These are phyloP conservation scores for Brenthis daphne DNA, from an alignment of 2,888 invertebrate genomes.

Conservation along the genomic window DNA sequence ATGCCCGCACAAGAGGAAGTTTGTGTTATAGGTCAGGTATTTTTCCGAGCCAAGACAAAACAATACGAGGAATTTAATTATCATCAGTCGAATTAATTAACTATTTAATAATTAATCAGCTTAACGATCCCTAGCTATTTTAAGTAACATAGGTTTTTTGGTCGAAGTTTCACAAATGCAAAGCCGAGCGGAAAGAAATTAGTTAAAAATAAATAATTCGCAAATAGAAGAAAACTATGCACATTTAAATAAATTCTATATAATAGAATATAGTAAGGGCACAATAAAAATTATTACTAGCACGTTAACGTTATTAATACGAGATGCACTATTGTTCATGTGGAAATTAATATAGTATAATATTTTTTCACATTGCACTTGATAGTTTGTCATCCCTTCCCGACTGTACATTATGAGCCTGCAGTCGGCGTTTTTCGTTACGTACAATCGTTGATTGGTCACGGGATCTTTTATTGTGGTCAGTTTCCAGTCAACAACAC, in stretches of 20 bases:
- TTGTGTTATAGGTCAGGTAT: too few relatives aligned
- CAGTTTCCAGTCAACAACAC: slow-evolving; percentile 62
- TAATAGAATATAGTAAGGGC: slow-evolving; percentile 6
- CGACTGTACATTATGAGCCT: slow-evolving; percentile 69
- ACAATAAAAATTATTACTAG: slow-evolving; percentile 31
- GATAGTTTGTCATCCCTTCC: slow-evolving; percentile 67
- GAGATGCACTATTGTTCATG: slow-evolving; percentile 44
- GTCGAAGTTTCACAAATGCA: too few relatives aligned
- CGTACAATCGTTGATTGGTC: slow-evolving; percentile 64
- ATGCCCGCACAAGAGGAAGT: too few relatives aligned
- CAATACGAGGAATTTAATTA: too few relatives aligned
- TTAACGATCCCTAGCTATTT: too few relatives aligned
- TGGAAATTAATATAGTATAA: slow-evolving; percentile 66
- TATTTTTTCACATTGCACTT: slow-evolving; percentile 64
- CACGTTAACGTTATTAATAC: slow-evolving; percentile 17
- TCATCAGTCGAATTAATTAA: too few relatives aligned
- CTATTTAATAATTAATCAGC: too few relatives aligned
- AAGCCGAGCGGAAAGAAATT: background rate
- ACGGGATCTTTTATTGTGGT: slow-evolving; percentile 66
- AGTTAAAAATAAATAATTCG: background rate
- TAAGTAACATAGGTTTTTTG: too few relatives aligned
- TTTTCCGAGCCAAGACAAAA: too few relatives aligned
- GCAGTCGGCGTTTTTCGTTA: slow-evolving; percentile 64
- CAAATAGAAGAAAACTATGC: background rate
- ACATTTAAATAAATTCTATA: slow-evolving; percentile 1